Percentiles rank a stretch among this genome's conserved stretches.
phyloP scores from a whole-genome alignment of 2,888 invertebrate species.

The Clostera curtula region DNA sequence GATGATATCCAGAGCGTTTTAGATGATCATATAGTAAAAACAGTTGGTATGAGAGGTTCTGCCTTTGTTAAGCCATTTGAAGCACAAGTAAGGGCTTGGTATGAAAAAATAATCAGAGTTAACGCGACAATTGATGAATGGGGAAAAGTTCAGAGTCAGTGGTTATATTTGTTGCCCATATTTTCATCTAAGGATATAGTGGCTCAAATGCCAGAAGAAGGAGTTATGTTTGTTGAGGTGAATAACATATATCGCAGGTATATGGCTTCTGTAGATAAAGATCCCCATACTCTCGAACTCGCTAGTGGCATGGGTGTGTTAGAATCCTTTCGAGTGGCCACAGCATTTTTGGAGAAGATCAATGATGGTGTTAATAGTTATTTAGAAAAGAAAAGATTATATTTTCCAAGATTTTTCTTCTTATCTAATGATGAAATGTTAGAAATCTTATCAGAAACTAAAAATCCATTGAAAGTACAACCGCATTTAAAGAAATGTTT shows the following conservation, averaged over 20 bases:
- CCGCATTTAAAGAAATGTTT: slow-evolving; percentile 92
- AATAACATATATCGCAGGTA: slow-evolving; percentile 80
- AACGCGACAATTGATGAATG: slow-evolving; percentile 86
- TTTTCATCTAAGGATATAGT: slow-evolving; percentile 91
- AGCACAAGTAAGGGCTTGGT: slow-evolving; percentile 80
- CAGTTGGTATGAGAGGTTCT: slow-evolving; percentile 88
- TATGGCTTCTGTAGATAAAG: slow-evolving; percentile 77
- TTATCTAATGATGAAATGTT: slow-evolving; percentile 93
- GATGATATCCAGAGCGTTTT: slow-evolving; percentile 87
- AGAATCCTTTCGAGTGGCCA: slow-evolving; percentile 81
- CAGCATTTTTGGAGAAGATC: slow-evolving; percentile 83
- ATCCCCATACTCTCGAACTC: slow-evolving; percentile 78
- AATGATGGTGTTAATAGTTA: slow-evolving; percentile 89
- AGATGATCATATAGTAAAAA: slow-evolving; percentile 89
- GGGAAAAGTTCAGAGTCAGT: slow-evolving; percentile 89
- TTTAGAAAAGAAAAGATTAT: slow-evolving; percentile 88
- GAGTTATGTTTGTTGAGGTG: slow-evolving; percentile 83
- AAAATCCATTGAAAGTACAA: slow-evolving; percentile 88
- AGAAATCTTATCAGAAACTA: slow-evolving; percentile 92
- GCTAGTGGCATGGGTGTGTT: slow-evolving; percentile 80
- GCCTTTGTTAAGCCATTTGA: slow-evolving; percentile 91
- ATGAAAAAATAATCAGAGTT: slow-evolving; percentile 80
- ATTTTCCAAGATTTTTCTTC: slow-evolving; percentile 92
- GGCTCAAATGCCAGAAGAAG: slow-evolving; percentile 90
- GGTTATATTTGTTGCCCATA: slow-evolving; percentile 90